These are phyloP conservation scores for Leptinotarsa texana DNA, from an alignment of 1,140 invertebrate genomes.

Conservation along the genomic window DNA sequence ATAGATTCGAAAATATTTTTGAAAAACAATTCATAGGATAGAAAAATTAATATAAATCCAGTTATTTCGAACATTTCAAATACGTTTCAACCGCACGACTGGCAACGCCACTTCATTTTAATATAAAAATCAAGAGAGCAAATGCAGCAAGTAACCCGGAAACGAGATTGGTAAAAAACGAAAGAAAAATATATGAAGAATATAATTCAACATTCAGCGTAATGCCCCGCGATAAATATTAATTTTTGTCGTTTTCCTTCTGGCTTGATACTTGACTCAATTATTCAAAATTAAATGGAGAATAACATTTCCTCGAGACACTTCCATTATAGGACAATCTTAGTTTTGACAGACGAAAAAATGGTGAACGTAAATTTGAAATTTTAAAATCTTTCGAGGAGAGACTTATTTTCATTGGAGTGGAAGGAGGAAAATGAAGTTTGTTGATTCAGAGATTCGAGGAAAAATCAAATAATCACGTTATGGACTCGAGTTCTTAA, in stretches of 20 bases:
- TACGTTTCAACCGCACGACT: too few relatives aligned
- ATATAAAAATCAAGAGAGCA: too few relatives aligned
- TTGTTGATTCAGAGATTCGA: not conserved
- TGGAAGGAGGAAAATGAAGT: not conserved
- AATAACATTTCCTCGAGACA: constrained; percentile 9
- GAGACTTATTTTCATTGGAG: not conserved
- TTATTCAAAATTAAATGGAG: constrained; percentile 16
- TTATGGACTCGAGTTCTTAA: too few relatives aligned
- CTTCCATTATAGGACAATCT: constrained; percentile 3
- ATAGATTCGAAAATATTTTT: too few relatives aligned
- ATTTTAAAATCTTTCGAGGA: not conserved
- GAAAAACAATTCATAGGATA: too few relatives aligned
- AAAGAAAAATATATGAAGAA: not conserved
- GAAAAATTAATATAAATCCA: too few relatives aligned
- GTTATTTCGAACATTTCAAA: too few relatives aligned
- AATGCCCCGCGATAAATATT: constrained; percentile 11
- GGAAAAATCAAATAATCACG: too few relatives aligned
- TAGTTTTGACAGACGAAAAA: constrained; percentile 1
- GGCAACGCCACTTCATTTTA: too few relatives aligned
- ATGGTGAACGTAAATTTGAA: not conserved
- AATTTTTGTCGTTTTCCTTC: constrained; percentile 18
- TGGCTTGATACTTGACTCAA: constrained; percentile 5
- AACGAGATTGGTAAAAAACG: constrained; percentile 6
- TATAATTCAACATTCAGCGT: constrained; percentile 17
- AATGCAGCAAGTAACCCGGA: too few relatives aligned